Evolutionary conservation across 2,888 invertebrate species (phyloP).

Genomic region (Tipula confusa): DNA sequence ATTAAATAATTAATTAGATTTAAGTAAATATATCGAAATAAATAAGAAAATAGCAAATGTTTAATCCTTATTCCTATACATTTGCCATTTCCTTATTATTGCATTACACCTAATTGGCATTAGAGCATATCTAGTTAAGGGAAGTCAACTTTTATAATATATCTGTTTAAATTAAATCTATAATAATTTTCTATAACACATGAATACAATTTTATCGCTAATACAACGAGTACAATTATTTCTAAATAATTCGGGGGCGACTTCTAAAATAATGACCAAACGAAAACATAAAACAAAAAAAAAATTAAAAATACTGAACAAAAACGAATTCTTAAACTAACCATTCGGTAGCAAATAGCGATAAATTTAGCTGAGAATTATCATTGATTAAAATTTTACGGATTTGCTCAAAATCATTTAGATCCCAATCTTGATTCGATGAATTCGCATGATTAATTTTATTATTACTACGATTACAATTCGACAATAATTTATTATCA

Average conservation of each 20-base stretch:
- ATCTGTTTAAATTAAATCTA: background rate
- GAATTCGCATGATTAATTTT: constrained; percentile 32
- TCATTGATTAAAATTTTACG: constrained; percentile 38
- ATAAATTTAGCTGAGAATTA: constrained; percentile 46
- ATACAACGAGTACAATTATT: constrained; percentile 28
- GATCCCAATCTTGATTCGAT: constrained; percentile 35
- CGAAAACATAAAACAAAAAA: background rate
- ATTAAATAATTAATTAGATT: background rate
- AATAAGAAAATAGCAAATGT: background rate
- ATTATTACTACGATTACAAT: background rate
- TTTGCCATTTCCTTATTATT: background rate
- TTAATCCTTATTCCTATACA: background rate
- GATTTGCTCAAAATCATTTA: constrained; percentile 17
- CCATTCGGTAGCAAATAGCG: constrained; percentile 49
- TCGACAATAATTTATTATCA: constrained; percentile 26
- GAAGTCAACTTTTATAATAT: constrained; percentile 31
- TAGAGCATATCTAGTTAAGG: constrained; percentile 29
- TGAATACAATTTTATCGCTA: background rate
- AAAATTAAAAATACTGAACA: background rate
- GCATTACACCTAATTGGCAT: constrained; percentile 27
- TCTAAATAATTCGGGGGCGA: background rate
- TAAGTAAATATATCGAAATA: background rate
- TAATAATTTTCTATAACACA: background rate
- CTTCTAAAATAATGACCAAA: background rate
- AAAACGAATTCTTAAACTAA: constrained; percentile 42